Evolutionary conservation across 2,797 vertebrate genomes (phyloP), one percentile per base, ranked within the genome.

Genomic region (Rhadinocentrus ornatus): DNA sequence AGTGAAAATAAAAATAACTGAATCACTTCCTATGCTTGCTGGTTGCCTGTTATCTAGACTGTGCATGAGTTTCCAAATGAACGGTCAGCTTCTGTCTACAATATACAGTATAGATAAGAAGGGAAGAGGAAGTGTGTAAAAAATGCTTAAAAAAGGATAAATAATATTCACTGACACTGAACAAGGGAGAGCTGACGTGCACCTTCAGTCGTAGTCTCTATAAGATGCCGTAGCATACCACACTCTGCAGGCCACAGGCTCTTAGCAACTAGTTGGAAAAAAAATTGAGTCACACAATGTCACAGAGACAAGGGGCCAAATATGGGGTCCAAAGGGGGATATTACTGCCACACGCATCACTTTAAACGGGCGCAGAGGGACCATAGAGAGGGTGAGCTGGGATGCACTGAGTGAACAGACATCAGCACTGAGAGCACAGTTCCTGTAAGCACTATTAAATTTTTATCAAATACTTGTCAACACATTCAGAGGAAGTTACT

Each of bases 1-100:
- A 39, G 52, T 34, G 16, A 78, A 67, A 80, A 80, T 65, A 71
- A 81, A 91, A 92, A 79, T 81, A 89, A 91, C 88, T 79, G 88
- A 91, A 91, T 92, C 86, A 89, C 89, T 93, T 93, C 92, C 90
- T 90, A 68, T 52, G 72, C 75, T 75, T 67, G 85, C 71, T 80
- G 81, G 61, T 77, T 54, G 81, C 71, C 69, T 78, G 81, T 93
- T 92, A 93, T 94, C 91, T 89, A 86, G 81, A 74, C 73, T 57
- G 26, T 46, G 75, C 88, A 88, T 2, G 32, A 82, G 88, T 84
- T 86, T 84, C 79, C 76, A 87, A 80, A 82, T 57, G 76, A 91
- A 89, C 81, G 20, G 82, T 76, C 83, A 76, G 77, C 66, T 77
- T 81, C 82, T 86, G 85, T 75, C 55, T 58, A 37, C 84, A 81